Base-by-base conservation (phyloP, 2,888 invertebrate species). In the Oxyscelio sp. region DNA sequence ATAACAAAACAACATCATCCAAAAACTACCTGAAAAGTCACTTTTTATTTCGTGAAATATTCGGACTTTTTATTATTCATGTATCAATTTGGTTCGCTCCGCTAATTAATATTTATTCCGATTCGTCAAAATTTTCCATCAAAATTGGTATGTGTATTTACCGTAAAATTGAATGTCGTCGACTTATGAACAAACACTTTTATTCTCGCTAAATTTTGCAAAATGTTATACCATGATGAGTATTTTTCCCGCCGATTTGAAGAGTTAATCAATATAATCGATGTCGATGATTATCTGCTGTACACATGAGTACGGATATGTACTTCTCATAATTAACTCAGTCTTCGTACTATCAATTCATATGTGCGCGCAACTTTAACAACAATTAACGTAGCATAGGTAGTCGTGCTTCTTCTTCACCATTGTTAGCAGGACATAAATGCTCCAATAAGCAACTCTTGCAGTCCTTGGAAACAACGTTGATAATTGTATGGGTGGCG, bases 401-500 rank as follows among this genome's bases (percentile, higher is more conserved):
- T 66, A 38, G 68, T 34, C 70, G 34, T 59, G 50, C 59, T 77
- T 68, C 66, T 80, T 80, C 71, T 73, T 48, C 22, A 31, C 50
- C 38, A 73, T 80, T 81, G 81, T 81, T 74, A 68, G 27, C 31
- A 52, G 68, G 43, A 68, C 71, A 58, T 65, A 65, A 79, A 79
- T 71, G 71, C 71, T 58, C 54, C 40, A 54, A 65, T 79, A 79
- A 79, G 65, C 79, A 65, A 65, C 61, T 59, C 54, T 68, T 43
- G 45, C 45, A 34, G 43, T 63, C 50, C 52, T 73, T 40, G 17
- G 71, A 13, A 17, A 71, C 24, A 48, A 54, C 61, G 68, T 63
- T 48, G 45, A 81, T 75, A 74, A 81, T 75, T 75, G 52, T 45
- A 56, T 70, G 70, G 70, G 31, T 56, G 54, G 31, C 11, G 50